Evolutionary conservation across 2,113 vertebrate genomes (phyloP).

Genomic region (Pipra filicauda): DNA sequence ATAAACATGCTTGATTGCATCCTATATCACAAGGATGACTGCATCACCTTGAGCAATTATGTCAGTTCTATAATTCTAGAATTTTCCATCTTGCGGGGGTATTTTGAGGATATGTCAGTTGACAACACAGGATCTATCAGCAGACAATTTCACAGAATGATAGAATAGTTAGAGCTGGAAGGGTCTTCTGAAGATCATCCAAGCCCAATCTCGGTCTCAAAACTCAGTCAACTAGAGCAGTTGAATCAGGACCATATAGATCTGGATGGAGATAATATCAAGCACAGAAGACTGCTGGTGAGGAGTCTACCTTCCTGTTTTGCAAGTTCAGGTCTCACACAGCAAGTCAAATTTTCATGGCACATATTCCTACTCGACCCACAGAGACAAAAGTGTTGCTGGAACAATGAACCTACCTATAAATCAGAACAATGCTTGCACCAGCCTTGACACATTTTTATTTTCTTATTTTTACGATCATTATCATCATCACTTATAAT

Average conservation of each 20-base stretch:
- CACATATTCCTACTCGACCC: neutral
- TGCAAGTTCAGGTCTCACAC: neutral
- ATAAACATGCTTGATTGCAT: neutral
- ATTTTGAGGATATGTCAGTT: neutral
- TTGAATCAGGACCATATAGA: neutral
- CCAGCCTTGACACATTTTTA: neutral
- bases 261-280: neutral
- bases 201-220: neutral
- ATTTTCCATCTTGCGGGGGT: neutral
- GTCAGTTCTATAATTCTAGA: neutral
- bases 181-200: neutral
- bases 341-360: neutral
- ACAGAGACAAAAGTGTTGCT: neutral
- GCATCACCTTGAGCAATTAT: neutral
- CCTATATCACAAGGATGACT: accelerated
- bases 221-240: neutral
- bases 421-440: neutral
- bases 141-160: neutral
- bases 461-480: neutral
- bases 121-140: neutral
- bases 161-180: neutral
- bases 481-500: neutral
- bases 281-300: neutral
- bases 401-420: neutral
- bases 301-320: neutral